Evolutionary conservation across 30 jellyfish, hydroid and myxozoan genomes (phyloP), one percentile per base, ranked within the genome.

Genomic region (Sanderia malayensis): DNA sequence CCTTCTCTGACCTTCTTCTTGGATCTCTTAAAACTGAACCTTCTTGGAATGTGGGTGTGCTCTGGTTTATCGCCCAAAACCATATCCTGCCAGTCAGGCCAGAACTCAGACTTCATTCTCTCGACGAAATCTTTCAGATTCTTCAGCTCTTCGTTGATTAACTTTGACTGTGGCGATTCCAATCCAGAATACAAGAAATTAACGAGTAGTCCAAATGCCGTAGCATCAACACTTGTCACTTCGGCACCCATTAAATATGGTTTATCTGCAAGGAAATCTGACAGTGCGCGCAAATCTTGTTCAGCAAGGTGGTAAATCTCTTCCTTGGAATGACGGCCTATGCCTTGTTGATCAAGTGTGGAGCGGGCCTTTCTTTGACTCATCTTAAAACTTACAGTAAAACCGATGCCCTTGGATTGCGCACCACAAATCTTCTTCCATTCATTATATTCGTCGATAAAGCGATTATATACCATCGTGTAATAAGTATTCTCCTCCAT

Each of bases 81-180:
- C 85, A 90, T 69, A 7, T 90, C 97, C 41, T 26, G 53, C 97
- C 97, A 90, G 82, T 90, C 97, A 22, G 81, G 34, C 95, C 95
- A 90, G 63, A 70, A 82, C 46, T 81, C 94, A 22, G 71, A 83
- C 77, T 90, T 90, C 80, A 90, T 45, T 46, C 94, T 70, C 78
- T 90, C 95, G 25, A 92, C 81, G 47, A 72, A 90, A n/a, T 69
- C 91, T 0, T 75, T 31, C 9, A 90, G 77, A 67, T 90, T 90
- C 46, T 52, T 53, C 61, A 81, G 44, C 28, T 78, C 86, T 44
- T 82, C 93, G 34, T 83, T 82, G 69, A 90, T 59, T 69, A 82
- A 57, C 28, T 53, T 68, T 6, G 83, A 76, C 30, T 73, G 92
- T 20, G 88, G 93, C 15, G 96, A 70, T 37, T 76, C 94, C 52